Base-by-base conservation (phyloP, 2,888 invertebrate genomes). In the Podotricha telesiphe region DNA sequence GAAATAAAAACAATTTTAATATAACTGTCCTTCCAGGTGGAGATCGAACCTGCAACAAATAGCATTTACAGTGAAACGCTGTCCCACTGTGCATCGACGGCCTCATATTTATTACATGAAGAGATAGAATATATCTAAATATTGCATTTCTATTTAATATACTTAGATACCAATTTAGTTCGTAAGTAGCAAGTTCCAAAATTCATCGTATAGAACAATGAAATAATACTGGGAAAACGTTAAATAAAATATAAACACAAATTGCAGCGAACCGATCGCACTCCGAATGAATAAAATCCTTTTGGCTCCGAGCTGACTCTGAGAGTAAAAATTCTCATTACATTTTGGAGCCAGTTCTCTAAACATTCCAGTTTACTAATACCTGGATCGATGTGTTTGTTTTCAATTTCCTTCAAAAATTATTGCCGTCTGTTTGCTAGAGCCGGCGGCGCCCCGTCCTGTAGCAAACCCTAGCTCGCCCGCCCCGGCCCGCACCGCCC, bases 401-500 rank as follows among this genome's bases (percentile, higher is more conserved):
- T 83, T 86, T 85, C 83, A 82, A 86, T 86, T 83, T 82, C 76
- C 72, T 80, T 79, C 74, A 73, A 80, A 83, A 86, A 78, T 81
- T 80, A 84, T 82, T 81, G 79, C 73, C 76, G 75, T 79, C 76
- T 80, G 80, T 81, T 80, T 79, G 77, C 68, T 62, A 66, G 65
- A 42, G 62, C 48, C 65, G 65, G 58, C 64, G 63, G 68, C 56
- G 45, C 19, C 62, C 48, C 58, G 50, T 28, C n/a, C n/a, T n/a
- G n/a, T n/a, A n/a, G n/a, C n/a, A n/a, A n/a, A n/a, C n/a, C n/a
- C n/a, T n/a, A 13, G 42, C 42, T 1, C 42, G 13, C 50, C 28
- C 22, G 50, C 11, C 28, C 55, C 42, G n/a, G 37, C 22, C 34
- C 17, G 19, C 48, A 15, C 19, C 48, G 19, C 48, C 19, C 48